Base-by-base conservation (phyloP, 2,113 vertebrate species). In the Cricetomys ansorgei region DNA sequence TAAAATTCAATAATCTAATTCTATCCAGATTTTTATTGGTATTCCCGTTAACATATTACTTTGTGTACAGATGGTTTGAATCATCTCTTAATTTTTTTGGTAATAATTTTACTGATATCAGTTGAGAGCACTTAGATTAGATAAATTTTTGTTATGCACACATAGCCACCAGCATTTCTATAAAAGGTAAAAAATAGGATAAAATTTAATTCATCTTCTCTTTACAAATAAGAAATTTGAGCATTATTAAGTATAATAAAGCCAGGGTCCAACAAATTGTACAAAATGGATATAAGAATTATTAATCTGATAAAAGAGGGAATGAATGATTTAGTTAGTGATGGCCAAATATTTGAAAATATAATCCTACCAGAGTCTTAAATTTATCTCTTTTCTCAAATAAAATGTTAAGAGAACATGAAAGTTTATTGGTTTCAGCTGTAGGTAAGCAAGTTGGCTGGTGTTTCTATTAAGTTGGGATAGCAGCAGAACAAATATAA, bases 1-100 rank as follows among this genome's bases (percentile, higher is more conserved):
- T 76, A 69, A 77, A 77, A 93, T 77, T 59, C 84, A 77, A 90
- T 94, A 88, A 91, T 84, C 70, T 96, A 25, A 95, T 86, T 95
- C 27, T 94, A 79, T 70, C 16, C 23, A 86, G 19, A 3, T 94
- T 96, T 90, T 70, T 77, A 11, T 84, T 85, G 84, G 3, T 92
- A 43, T 48, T 94, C 86, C 93, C 57, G 91, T 91, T 92, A 89
- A 75, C n/a, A 43, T 94, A 40, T 79, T 87, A 53, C 65, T 70
- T 94, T 40, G 92, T 95, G 53, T 75, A 50, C 0, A 73, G 10
- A 1, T 83, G 64, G n/a, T 91, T 77, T 45, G 1, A 83, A 76
- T 10, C 4, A 37, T 90, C 3, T 25, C 9, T 86, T 70, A 77
- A n/a, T 11, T 83, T 94, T 94, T 75, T 80, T 84, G 69, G 27